Evolutionary conservation across 37 sponge, comb jelly and placozoan species (phyloP).

Genomic region (Cladorhizidae sp.): DNA sequence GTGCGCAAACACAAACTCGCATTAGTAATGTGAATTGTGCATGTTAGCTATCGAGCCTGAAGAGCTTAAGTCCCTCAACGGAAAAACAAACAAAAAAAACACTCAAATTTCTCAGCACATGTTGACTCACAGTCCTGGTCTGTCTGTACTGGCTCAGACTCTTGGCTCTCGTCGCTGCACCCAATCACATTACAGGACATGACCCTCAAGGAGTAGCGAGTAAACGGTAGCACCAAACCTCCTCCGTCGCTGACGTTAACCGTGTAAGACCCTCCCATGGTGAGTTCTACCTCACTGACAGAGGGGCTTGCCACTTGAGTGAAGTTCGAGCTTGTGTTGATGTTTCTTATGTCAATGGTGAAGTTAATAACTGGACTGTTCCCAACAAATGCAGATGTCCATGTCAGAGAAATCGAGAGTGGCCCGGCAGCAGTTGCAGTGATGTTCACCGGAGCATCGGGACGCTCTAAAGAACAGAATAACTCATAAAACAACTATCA

Average conservation of each 20-base stretch:
- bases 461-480: conserved; percentile 42
- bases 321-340: not conserved
- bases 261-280: not conserved
- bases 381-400: conserved; percentile 63
- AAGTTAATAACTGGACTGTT: conserved; percentile 44
- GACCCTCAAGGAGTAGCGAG: conserved; percentile 53
- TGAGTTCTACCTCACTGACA: not conserved
- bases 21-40: no score
- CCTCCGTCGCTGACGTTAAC: conserved; percentile 12
- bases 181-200: conserved; percentile 56
- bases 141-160: conserved; percentile 26
- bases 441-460: conserved; percentile 53
- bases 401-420: conserved; percentile 39
- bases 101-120: no score
- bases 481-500: not conserved
- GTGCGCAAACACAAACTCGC: no score
- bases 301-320: not conserved
- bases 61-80: no score
- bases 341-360: conserved; percentile 19
- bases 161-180: conserved; percentile 33
- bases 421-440: not conserved
- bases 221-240: conserved; percentile 52
- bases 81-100: no score
- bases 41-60: no score
- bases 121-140: conserved; percentile 48